Base-by-base conservation (phyloP, 2,113 vertebrate genomes). In the Heterotilapia buettikoferi region DNA sequence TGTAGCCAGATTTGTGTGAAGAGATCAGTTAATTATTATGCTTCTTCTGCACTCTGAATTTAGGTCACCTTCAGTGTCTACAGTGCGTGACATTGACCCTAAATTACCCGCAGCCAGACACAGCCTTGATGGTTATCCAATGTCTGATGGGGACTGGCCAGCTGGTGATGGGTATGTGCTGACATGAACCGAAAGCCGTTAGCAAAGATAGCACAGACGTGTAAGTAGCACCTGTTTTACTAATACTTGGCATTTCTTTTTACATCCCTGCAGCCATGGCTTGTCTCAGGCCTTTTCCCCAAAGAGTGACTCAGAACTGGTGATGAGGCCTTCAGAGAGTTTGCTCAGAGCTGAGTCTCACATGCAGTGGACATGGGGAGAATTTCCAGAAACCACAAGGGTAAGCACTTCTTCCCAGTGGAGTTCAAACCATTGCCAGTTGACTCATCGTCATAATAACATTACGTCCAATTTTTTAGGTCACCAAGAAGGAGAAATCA, bases 281-380 rank as follows among this genome's bases (percentile, higher is more conserved):
- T 97, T 97, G 91, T 97, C 97, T 33, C 95, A 97, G 84, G 92
- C 95, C n/a, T 93, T 94, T 50, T 98, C 98, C 80, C 98, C 98
- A n/a, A 99, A 98, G 96, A 99, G 98, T 81, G 99, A 99, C 95
- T 99, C 98, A 3, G 99, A 99, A 90, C 96, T 99, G 73, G 94
- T 99, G 93, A 96, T 98, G 89, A 97, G 98, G 86, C 97, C 98
- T 6, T 93, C 96, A 1, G 98, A 98, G 93, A 97, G 97, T 93
- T 93, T 98, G 91, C 97, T 98, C 45, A 96, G 98, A 96, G 97
- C 97, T 0, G 98, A 99, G 89, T 98, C 98, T 45, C 98, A 99
- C 94, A 99, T 99, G 97, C 97, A 98, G 87, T 99, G 98, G 99
- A 98, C 98, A 0, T 99, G 98, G 98, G 98, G 98, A 80, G 99